Percentiles rank a stretch among this genome's conserved stretches.
Evolutionary conservation across 2,888 invertebrate species (phyloP).

Genomic region (Scaptomyza cyrtandrae): DNA sequence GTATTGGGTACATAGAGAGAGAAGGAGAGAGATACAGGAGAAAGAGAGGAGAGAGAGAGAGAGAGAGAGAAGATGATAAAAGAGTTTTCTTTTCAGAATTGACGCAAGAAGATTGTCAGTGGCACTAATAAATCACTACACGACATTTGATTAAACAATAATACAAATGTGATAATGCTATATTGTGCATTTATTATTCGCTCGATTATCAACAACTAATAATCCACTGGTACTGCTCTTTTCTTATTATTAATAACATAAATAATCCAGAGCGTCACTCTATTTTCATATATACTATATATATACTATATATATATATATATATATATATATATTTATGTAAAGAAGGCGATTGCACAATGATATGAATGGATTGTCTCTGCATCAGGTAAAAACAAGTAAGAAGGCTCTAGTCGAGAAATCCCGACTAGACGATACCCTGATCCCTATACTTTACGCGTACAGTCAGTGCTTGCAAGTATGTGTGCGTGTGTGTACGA

Average conservation of each 20-base stretch:
- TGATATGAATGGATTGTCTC: background rate
- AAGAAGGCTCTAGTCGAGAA: too few species aligned
- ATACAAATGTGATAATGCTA: conserved; percentile 20
- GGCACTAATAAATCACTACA: conserved; percentile 45
- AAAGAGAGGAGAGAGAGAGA: background rate
- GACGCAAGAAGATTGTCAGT: conserved; percentile 41
- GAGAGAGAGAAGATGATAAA: conserved; percentile 21
- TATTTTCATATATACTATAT: too few species aligned
- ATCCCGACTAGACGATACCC: too few species aligned
- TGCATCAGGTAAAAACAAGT: background rate
- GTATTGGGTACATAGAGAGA: background rate
- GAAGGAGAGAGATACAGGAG: background rate
- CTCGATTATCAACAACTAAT: conserved; percentile 20
- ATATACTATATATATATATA: too few species aligned
- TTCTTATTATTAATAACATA: background rate
- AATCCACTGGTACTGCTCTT: conserved; percentile 4
- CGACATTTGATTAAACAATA: conserved; percentile 41
- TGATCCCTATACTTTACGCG: too few species aligned
- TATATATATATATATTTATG: too few species aligned
- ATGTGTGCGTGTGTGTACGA: too few species aligned
- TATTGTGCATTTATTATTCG: too few species aligned
- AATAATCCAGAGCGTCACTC: background rate
- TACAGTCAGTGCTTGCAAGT: too few species aligned
- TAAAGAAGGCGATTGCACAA: background rate
- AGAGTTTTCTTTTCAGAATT: conserved; percentile 48